These are phyloP conservation scores for Epinotia bilunana DNA, from an alignment of 2,888 invertebrate genomes.

Conservation along the genomic window DNA sequence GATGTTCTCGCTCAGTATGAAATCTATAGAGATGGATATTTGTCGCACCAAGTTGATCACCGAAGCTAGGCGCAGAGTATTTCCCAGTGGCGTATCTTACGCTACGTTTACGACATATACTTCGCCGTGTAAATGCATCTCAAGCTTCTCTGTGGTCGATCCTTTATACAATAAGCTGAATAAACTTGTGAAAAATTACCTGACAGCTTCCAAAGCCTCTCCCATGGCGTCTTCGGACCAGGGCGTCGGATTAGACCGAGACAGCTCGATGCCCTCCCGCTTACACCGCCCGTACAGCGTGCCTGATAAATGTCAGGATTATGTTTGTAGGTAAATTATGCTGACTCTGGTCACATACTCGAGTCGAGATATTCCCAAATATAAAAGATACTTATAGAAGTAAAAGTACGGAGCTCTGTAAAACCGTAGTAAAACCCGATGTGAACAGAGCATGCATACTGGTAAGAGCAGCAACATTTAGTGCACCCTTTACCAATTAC, in stretches of 20 bases:
- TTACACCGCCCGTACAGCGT: slow-evolving; percentile 95
- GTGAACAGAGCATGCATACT: too few species aligned
- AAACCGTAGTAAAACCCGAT: too few species aligned
- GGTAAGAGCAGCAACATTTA: too few species aligned
- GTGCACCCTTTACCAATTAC: too few species aligned
- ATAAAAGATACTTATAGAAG: too few species aligned
- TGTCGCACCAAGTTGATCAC: too few species aligned
- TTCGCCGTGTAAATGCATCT: too few species aligned
- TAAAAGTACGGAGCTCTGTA: too few species aligned
- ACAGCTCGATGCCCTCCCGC: slow-evolving; percentile 94
- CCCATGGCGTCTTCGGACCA: slow-evolving; percentile 98
- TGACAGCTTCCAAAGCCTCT: slow-evolving; percentile 94
- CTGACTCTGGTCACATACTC: too few species aligned
- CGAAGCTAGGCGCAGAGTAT: not conserved
- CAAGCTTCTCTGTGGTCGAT: not conserved
- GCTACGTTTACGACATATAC: not conserved
- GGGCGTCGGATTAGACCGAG: slow-evolving; percentile 94
- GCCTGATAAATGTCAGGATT: slow-evolving; percentile 73
- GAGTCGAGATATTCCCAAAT: too few species aligned
- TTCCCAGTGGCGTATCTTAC: not conserved
- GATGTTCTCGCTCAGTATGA: not conserved
- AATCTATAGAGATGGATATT: not conserved
- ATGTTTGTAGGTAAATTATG: too few species aligned
- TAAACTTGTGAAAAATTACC: slow-evolving; percentile 75
- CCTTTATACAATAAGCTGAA: too few species aligned